These are phyloP conservation scores for Meta bourneti DNA, from an alignment of 2,888 invertebrate genomes.

Conservation along the genomic window DNA sequence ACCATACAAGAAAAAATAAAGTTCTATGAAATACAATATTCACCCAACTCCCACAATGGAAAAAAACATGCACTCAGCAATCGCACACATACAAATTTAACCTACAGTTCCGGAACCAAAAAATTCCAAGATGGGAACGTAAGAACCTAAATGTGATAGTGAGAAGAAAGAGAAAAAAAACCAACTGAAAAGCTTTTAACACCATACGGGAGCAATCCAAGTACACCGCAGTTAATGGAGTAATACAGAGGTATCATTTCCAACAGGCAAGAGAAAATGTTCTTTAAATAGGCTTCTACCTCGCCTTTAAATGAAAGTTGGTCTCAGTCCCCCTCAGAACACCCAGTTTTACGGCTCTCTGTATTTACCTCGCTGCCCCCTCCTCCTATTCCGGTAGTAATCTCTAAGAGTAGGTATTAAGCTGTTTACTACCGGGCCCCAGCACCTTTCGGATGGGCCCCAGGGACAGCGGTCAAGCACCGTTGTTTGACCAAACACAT, in stretches of 20 bases:
- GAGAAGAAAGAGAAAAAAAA: too few relatives aligned
- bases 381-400: constrained; percentile 59
- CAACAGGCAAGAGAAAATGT: constrained; percentile 67
- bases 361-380: constrained; percentile 65
- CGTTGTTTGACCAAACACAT: constrained; percentile 73
- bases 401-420: constrained; percentile 76
- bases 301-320: constrained; percentile 73
- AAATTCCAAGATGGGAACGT: too few relatives aligned
- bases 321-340: constrained; percentile 36
- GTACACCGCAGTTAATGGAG: constrained; percentile 60
- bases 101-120: too few relatives aligned
- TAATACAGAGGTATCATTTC: constrained; percentile 64
- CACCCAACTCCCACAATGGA: too few relatives aligned
- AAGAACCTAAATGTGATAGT: too few relatives aligned
- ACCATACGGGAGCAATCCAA: constrained; percentile 22
- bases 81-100: too few relatives aligned
- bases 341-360: constrained; percentile 60
- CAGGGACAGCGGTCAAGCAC: constrained; percentile 74
- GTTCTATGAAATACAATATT: too few relatives aligned
- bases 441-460: constrained; percentile 62
- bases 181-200: constrained; percentile 10
- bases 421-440: constrained; percentile 73
- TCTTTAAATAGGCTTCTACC: constrained; percentile 65
- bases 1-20: too few relatives aligned
- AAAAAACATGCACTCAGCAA: too few relatives aligned